Evolutionary conservation across 2,797 vertebrate genomes (phyloP), one percentile per base, ranked within the genome.

Genomic region (Heterohyrax brucei): DNA sequence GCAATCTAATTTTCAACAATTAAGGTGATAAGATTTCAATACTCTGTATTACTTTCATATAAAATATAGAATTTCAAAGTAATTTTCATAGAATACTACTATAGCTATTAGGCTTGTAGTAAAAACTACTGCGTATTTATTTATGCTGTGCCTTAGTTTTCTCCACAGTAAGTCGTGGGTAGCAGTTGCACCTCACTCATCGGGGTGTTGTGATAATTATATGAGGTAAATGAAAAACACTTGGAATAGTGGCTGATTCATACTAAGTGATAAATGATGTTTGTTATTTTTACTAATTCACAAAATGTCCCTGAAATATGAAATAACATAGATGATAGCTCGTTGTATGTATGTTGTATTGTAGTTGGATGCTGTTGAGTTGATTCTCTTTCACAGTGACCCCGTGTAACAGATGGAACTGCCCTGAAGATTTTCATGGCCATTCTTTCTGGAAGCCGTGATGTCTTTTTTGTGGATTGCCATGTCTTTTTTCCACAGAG

Each of bases 61-160:
- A 79, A 86, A 77, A 39, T 72, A 61, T 64, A 50, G 85, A 13
- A 94, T 90, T 89, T 88, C 62, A 89, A 86, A 77, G 73, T 95
- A 76, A 87, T 78, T 72, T 87, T 73, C 90, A 68, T 39, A 46
- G 56, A 87, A 80, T 76, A 82, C 56, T 39, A 39, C 39, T 39
- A 39, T 39, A 39, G 39, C 39, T 39, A 39, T 39, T 83, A 72
- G 56, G 7, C 30, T 87, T 10, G 61, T 87, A 84, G 18, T 93
- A 79, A 82, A 75, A 84, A 87, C 18, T 72, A 13, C 48, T 89
- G 83, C 77, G 87, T 91, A 73, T 59, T 50, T 78, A 46, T 76
- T 95, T 77, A 72, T 24, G 70, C 50, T 88, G 16, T 93, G 33
- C 44, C 80, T 90, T 18, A 75, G 8, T 90, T 89, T 95, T 92